Conservation (phyloP, 2,797 vertebrate species). For the Pseudochaenichthys georgianus region DNA sequence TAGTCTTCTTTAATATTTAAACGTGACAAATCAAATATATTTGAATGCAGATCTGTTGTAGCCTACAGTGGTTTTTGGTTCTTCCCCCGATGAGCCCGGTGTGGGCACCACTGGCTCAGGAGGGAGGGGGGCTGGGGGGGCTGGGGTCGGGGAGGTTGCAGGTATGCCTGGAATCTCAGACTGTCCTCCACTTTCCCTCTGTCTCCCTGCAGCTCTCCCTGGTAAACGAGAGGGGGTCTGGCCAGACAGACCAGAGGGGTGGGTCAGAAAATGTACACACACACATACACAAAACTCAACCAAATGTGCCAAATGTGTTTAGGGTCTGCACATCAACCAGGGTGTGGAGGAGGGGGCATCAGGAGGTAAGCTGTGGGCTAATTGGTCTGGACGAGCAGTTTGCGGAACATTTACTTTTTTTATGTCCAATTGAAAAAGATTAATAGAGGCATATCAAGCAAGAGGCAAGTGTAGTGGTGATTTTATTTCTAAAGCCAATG, state of each 20-base stretch:
- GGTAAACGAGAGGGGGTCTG: constrained; percentile 60
- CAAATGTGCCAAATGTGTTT: constrained; percentile 61
- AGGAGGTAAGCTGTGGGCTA: constrained; percentile 55
- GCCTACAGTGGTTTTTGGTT: constrained; percentile 41
- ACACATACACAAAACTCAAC: constrained; percentile 22
- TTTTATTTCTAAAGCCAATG: constrained; percentile 19
- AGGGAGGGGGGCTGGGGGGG: constrained; percentile 48
- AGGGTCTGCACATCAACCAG: constrained; percentile 47
- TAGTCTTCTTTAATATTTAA: not conserved
- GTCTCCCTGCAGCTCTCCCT: constrained; percentile 61
- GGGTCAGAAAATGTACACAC: constrained; percentile 41
- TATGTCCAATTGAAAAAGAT: constrained; percentile 6
- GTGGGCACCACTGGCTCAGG: constrained; percentile 62
- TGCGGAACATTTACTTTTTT: constrained; percentile 14
- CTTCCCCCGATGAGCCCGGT: constrained; percentile 57
- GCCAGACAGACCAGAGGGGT: constrained; percentile 56
- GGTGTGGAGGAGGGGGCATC: constrained; percentile 15
- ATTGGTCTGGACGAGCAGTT: constrained; percentile 48
- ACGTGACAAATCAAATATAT: constrained; percentile 7
- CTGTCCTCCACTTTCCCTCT: constrained; percentile 73
- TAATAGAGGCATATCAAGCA: not conserved
- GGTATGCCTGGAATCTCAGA: constrained; percentile 82
- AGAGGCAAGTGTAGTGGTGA: not conserved
- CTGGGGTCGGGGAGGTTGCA: constrained; percentile 34
- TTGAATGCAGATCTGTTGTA: constrained; percentile 23